These are phyloP conservation scores for Aselliscus stoliczkanus DNA, from an alignment of 2,797 vertebrate genomes.

Conservation along the genomic window DNA sequence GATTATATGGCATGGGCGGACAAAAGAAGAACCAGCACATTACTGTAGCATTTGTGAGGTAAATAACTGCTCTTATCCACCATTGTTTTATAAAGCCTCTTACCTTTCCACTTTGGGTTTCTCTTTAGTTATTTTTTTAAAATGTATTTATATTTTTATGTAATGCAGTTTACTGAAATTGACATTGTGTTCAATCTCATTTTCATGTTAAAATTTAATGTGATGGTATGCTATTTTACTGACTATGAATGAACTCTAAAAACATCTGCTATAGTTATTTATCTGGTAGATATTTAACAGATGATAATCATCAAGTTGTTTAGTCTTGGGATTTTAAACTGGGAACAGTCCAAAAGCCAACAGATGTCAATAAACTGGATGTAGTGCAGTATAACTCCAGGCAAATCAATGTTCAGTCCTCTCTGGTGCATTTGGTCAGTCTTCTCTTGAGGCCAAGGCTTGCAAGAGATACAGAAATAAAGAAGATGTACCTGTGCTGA, in stretches of 20 bases:
- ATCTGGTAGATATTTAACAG: constrained; percentile 25
- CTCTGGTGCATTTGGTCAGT: not conserved
- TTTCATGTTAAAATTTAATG: constrained; percentile 33
- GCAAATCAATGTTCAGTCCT: not conserved
- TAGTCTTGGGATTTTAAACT: constrained; percentile 43
- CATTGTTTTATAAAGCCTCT: constrained; percentile 23
- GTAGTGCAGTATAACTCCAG: not conserved
- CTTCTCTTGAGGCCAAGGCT: not conserved
- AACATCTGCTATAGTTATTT: constrained; percentile 22
- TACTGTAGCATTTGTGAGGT: constrained; percentile 99
- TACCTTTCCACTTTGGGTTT: not conserved
- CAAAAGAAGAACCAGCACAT: constrained; percentile 94
- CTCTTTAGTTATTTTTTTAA: not conserved
- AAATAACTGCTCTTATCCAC: constrained; percentile 59
- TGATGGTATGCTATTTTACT: not conserved
- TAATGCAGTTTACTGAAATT: constrained; percentile 25
- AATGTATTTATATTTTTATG: not conserved
- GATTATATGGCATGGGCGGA: constrained; percentile 93
- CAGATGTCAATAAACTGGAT: not conserved
- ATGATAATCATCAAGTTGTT: constrained; percentile 11
- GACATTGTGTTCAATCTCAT: not conserved
- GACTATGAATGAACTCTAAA: not conserved
- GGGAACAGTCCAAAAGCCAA: not conserved
- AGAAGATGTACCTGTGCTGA: not conserved
- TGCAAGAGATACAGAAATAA: not conserved